Conservation (phyloP, 2,888 invertebrate species). For the Phymatocera aterrima region DNA sequence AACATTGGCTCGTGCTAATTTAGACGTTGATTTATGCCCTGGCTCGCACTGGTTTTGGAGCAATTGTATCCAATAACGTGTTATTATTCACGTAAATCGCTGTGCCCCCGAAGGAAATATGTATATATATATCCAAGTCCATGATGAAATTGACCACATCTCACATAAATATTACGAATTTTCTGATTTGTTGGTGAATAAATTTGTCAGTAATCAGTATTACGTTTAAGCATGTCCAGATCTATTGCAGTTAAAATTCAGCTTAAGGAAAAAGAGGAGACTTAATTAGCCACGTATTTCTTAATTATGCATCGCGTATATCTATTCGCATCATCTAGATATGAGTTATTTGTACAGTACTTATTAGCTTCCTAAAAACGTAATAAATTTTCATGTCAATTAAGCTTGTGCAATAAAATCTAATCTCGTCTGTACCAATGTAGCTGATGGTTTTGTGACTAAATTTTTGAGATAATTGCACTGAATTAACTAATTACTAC, state of each 20-base stretch:
- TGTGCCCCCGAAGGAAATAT: conserved; percentile 1
- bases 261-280: neutral
- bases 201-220: neutral
- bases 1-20: conserved; percentile 67
- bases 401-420: conserved; percentile 12
- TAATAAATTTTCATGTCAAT: neutral
- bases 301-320: neutral
- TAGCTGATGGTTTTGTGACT: neutral
- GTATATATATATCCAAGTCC: conserved; percentile 40
- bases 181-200: neutral
- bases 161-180: neutral
- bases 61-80: conserved; percentile 65
- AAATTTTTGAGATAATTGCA: neutral
- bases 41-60: conserved; percentile 74
- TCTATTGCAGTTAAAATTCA: neutral
- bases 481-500: conserved; percentile 8
- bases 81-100: neutral
- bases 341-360: neutral
- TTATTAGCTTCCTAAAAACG: conserved; percentile 1
- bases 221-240: neutral
- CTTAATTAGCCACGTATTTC: neutral
- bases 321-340: conserved; percentile 16
- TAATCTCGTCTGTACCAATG: neutral
- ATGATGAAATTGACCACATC: conserved; percentile 33
- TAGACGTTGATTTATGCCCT: conserved; percentile 71